These are phyloP conservation scores for Buathra laborator DNA, from an alignment of 2,888 invertebrate species.

Conservation along the genomic window DNA sequence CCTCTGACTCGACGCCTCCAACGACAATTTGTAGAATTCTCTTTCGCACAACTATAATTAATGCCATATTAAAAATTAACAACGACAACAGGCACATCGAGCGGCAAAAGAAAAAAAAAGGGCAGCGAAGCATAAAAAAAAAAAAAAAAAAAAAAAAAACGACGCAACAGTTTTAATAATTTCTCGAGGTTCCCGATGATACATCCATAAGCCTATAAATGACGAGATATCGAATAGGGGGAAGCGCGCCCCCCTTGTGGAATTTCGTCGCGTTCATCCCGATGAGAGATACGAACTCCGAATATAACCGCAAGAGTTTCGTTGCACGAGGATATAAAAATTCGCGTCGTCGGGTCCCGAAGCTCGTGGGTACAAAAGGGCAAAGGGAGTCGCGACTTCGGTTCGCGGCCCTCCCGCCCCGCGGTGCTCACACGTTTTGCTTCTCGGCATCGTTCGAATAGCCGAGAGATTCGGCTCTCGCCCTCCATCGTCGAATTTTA, in stretches of 20 bases:
- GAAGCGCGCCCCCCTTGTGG: neutral
- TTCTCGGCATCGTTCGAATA: neutral
- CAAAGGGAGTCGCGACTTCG: neutral
- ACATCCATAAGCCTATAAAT: neutral
- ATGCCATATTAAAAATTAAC: slow-evolving; percentile 51
- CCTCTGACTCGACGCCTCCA: slow-evolving; percentile 76
- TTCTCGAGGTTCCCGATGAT: neutral
- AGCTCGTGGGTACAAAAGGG: slow-evolving; percentile 3
- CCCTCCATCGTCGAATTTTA: neutral
- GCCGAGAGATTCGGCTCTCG: neutral
- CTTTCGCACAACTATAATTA: slow-evolving; percentile 71
- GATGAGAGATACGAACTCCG: neutral
- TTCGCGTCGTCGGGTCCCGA: slow-evolving; percentile 4
- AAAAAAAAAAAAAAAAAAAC: neutral
- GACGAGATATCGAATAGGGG: neutral
- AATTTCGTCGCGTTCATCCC: neutral
- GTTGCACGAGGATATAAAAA: neutral
- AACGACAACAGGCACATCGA: slow-evolving; percentile 35
- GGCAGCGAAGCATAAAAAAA: slow-evolving; percentile 14
- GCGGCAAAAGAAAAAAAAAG: slow-evolving; percentile 23
- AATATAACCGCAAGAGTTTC: neutral
- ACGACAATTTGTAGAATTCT: slow-evolving; percentile 78
- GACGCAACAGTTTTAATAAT: slow-evolving; percentile 14
- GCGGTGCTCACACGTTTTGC: slow-evolving; percentile 11
- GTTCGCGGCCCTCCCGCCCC: slow-evolving; percentile 7